These are phyloP conservation scores for Apis mellifera DNA, from an alignment of 1,140 invertebrate species.

Conservation along the genomic window Amel_HAv3.1 CM009931.2:7878501-7879000, in stretches of 20 bases:
- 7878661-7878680: no score
- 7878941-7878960: constrained; percentile 77
- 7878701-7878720: no score
- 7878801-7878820: neutral
- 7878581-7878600: no score
- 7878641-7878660: no score
- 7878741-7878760: no score
- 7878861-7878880: neutral
- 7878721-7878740: no score
- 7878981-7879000: constrained; percentile 59
- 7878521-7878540: constrained; percentile 41
- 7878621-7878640: no score
- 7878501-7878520: constrained; percentile 63
- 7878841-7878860: neutral
- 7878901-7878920: constrained; percentile 59
- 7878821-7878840: constrained; percentile 33
- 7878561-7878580: neutral
- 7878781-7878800: no score
- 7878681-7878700: no score
- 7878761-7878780: no score
- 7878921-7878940: constrained; percentile 33
- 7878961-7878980: constrained; percentile 72
- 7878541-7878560: constrained; percentile 40
- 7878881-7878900: constrained; percentile 46
- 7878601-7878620: no score